Percentiles rank a stretch among this genome's conserved stretches.
phyloP scores from a whole-genome alignment of 2,888 invertebrate genomes.

The Phalera bucephala region DNA sequence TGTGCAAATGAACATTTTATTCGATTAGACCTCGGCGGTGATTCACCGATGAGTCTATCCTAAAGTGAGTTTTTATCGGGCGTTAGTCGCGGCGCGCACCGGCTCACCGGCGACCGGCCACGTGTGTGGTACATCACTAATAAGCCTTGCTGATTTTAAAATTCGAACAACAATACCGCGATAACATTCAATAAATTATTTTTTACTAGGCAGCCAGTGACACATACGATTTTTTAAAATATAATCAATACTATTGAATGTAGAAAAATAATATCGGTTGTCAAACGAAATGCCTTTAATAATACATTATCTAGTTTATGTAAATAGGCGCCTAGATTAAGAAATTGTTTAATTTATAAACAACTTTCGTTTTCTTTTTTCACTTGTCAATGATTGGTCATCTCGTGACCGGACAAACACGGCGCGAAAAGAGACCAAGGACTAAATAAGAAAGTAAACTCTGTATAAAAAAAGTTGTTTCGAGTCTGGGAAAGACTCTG shows the following conservation, averaged over 20 bases:
- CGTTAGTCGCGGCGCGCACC: slow-evolving; percentile 47
- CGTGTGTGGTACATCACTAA: slow-evolving; percentile 14
- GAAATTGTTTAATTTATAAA: slow-evolving; percentile 47
- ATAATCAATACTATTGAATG: no score
- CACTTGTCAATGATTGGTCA: slow-evolving; percentile 30
- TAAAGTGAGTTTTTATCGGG: slow-evolving; percentile 74
- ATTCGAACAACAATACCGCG: slow-evolving; percentile 4
- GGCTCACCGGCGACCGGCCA: slow-evolving; percentile 35
- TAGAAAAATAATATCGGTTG: no score
- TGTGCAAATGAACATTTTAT: slow-evolving; percentile 72
- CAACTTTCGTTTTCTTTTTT: slow-evolving; percentile 67
- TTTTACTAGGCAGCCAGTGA: slow-evolving; percentile 9
- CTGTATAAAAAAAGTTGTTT: slow-evolving; percentile 38
- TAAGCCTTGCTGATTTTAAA: slow-evolving; percentile 13
- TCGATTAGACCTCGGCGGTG: slow-evolving; percentile 66
- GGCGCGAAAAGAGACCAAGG: slow-evolving; percentile 55
- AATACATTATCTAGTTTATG: slow-evolving; percentile 32
- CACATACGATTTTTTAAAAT: no score
- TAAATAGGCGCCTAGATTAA: slow-evolving; percentile 43
- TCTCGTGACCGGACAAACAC: slow-evolving; percentile 38
- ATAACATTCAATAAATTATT: background rate
- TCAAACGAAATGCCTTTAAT: no score
- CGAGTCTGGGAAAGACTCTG: slow-evolving; percentile 51
- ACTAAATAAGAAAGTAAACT: slow-evolving; percentile 62
- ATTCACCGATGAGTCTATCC: slow-evolving; percentile 82